Conservation (phyloP, 1,140 invertebrate genomes). For the Hormaphis cornu region DNA sequence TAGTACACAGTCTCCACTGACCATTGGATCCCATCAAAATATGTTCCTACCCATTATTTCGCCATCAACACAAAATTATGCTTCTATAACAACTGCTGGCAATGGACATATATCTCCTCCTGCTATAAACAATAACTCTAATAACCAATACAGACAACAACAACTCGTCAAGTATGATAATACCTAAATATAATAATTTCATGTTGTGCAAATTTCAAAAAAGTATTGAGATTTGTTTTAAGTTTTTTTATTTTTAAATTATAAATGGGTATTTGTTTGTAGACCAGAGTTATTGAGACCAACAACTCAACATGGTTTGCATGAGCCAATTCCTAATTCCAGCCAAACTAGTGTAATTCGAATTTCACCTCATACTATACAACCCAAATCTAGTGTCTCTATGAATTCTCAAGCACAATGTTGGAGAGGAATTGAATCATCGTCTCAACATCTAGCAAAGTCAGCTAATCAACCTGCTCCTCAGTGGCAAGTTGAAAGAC, state of each 20-base stretch:
- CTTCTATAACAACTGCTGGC: slow-evolving; percentile 42
- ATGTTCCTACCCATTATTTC: slow-evolving; percentile 73
- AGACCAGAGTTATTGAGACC: slow-evolving; percentile 26
- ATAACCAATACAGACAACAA: slow-evolving; percentile 11
- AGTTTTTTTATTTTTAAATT: too few relatives aligned
- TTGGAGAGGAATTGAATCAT: slow-evolving; percentile 11
- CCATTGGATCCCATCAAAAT: slow-evolving; percentile 56
- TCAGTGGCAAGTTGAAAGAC: slow-evolving; percentile 28
- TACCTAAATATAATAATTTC: too few relatives aligned
- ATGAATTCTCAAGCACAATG: slow-evolving; percentile 36
- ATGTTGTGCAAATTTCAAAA: background rate
- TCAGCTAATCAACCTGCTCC: background rate
- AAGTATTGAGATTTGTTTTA: too few relatives aligned
- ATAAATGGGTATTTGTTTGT: too few relatives aligned
- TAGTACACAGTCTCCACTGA: slow-evolving; percentile 53
- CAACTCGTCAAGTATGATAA: slow-evolving; percentile 21
- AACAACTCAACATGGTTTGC: slow-evolving; percentile 11
- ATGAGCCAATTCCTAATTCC: slow-evolving; percentile 14
- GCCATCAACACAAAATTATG: slow-evolving; percentile 46
- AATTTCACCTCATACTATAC: slow-evolving; percentile 55
- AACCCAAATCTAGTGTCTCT: slow-evolving; percentile 34
- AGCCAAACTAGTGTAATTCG: slow-evolving; percentile 64
- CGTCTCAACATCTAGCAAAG: slow-evolving; percentile 8
- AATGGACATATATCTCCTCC: slow-evolving; percentile 13
- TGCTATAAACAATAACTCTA: background rate